These are phyloP conservation scores for Potorous gilbertii DNA, from an alignment of 2,797 vertebrate genomes.

Conservation along the genomic window DNA sequence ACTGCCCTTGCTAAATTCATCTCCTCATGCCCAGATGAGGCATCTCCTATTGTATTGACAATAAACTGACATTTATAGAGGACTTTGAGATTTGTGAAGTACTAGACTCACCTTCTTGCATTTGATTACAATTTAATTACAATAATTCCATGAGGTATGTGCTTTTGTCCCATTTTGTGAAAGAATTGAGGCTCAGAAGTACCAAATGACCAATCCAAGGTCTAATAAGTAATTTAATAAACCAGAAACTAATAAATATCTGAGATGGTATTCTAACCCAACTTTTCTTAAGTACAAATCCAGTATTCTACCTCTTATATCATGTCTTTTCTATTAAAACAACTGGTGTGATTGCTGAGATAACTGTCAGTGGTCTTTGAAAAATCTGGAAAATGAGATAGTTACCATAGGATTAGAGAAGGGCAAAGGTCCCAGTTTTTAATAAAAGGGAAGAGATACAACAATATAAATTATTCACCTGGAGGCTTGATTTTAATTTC, in stretches of 20 bases:
- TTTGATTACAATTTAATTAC: accelerated
- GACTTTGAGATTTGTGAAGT: background rate
- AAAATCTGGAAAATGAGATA: background rate
- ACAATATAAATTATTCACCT: background rate
- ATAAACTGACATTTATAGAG: background rate
- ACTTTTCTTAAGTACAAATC: background rate
- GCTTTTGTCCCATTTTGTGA: background rate
- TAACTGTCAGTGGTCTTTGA: background rate
- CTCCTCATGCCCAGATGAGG: background rate
- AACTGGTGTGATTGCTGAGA: background rate
- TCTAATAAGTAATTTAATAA: no score
- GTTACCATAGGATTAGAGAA: no score
- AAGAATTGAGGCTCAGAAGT: background rate
- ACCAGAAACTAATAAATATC: background rate
- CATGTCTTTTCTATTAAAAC: background rate
- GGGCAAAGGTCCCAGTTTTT: background rate
- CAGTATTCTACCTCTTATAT: background rate
- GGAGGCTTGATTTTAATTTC: background rate
- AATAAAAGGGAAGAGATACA: background rate
- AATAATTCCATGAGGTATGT: no score
- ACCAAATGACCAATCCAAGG: background rate
- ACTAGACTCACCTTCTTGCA: accelerated
- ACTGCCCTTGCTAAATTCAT: no score
- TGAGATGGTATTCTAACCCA: background rate
- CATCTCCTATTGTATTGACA: background rate